phyloP scores from a whole-genome alignment of 2,888 invertebrate species.

The Proisotoma minuta region DNA sequence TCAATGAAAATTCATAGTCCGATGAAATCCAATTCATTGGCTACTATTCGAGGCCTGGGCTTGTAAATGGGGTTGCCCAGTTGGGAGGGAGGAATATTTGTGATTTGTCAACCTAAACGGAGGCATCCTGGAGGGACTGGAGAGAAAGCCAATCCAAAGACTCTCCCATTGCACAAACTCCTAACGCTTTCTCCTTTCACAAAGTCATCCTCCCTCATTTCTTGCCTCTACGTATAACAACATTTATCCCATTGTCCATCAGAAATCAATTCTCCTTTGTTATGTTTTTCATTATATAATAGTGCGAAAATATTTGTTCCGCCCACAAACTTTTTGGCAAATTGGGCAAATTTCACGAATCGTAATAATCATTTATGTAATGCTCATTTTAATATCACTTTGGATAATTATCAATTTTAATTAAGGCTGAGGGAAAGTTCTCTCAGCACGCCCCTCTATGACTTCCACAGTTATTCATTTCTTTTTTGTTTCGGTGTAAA shows the following conservation, averaged over 20 bases:
- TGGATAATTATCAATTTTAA: background rate
- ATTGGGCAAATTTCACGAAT: background rate
- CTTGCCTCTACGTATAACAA: no score
- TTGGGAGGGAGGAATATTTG: conserved; percentile 5
- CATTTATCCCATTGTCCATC: no score
- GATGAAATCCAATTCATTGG: no score
- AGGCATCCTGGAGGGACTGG: conserved; percentile 23
- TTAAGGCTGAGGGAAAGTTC: background rate
- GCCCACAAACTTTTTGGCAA: background rate
- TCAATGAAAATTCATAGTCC: no score
- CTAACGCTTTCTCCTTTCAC: conserved; percentile 1
- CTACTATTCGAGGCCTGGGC: background rate
- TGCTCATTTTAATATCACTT: background rate
- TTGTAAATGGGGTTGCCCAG: background rate
- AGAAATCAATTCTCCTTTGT: no score
- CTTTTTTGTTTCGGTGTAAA: background rate
- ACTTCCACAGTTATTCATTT: background rate
- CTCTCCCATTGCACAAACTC: conserved; percentile 1
- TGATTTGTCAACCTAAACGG: conserved; percentile 25
- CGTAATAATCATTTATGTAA: background rate
- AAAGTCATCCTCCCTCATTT: background rate
- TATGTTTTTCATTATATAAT: no score
- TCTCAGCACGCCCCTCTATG: background rate
- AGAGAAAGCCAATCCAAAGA: conserved; percentile 15
- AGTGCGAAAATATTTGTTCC: background rate